phyloP scores from a whole-genome alignment of 1,140 invertebrate species.

The Globodera ellingtonae region DNA sequence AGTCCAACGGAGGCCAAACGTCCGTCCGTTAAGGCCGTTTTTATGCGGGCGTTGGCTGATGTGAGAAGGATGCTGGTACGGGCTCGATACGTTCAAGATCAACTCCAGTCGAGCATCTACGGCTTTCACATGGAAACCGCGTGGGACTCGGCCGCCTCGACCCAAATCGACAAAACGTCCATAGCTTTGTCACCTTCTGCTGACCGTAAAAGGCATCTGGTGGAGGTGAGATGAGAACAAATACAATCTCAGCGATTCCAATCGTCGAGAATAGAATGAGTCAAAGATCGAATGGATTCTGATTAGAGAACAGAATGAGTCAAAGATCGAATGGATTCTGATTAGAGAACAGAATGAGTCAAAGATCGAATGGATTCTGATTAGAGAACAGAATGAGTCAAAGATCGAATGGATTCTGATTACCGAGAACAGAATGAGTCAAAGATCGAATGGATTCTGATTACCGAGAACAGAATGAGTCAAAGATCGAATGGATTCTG shows the following conservation, averaged over 20 bases:
- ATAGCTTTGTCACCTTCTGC: constrained; percentile 7
- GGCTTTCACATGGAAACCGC: constrained; percentile 25
- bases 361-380: background rate
- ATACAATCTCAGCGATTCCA: background rate
- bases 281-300: no score
- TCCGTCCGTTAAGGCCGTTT: constrained; percentile 69
- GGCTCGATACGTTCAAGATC: constrained; percentile 89
- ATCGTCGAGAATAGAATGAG: no score
- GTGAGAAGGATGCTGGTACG: constrained; percentile 80
- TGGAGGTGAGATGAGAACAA: constrained; percentile 35
- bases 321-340: no score
- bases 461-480: no score
- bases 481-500: background rate
- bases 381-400: no score
- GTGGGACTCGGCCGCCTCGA: constrained; percentile 8
- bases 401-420: background rate
- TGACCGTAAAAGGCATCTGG: constrained; percentile 45
- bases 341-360: no score
- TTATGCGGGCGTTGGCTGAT: constrained; percentile 81
- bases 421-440: background rate
- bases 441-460: background rate
- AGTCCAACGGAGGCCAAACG: background rate
- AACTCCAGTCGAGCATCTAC: constrained; percentile 77
- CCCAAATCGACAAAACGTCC: background rate
- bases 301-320: no score